Conservation (phyloP, 2,888 invertebrate species). For the Xanthia icteritia region DNA sequence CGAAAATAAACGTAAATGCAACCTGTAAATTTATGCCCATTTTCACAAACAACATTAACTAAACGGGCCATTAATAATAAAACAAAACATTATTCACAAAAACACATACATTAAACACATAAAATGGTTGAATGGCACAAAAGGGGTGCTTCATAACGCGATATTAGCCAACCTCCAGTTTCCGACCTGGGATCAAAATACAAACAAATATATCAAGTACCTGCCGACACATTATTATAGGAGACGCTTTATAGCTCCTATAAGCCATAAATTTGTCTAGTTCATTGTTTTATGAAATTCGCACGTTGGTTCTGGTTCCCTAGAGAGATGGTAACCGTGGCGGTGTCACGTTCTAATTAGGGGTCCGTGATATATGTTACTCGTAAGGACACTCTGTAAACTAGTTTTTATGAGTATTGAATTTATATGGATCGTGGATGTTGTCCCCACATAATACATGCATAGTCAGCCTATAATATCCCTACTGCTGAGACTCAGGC, state of each 20-base stretch:
- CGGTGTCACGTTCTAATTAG: slow-evolving; percentile 63
- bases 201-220: slow-evolving; percentile 65
- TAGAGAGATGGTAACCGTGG: slow-evolving; percentile 16
- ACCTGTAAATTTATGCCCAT: slow-evolving; percentile 5
- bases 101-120: slow-evolving; percentile 52
- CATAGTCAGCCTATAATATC: neutral
- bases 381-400: slow-evolving; percentile 38
- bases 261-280: slow-evolving; percentile 66
- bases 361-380: slow-evolving; percentile 56
- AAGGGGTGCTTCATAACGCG: slow-evolving; percentile 51
- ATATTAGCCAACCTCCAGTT: slow-evolving; percentile 41
- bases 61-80: slow-evolving; percentile 45
- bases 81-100: slow-evolving; percentile 55
- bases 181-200: slow-evolving; percentile 65
- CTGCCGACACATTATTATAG: slow-evolving; percentile 60
- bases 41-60: slow-evolving; percentile 2
- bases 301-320: slow-evolving; percentile 20
- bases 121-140: slow-evolving; percentile 55
- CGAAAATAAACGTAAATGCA: neutral
- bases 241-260: slow-evolving; percentile 59
- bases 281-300: slow-evolving; percentile 65
- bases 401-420: slow-evolving; percentile 49
- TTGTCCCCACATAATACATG: neutral
- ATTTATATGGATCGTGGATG: neutral
- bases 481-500: neutral